phyloP scores from a whole-genome alignment of 2,888 invertebrate genomes.

The Cistogaster globosa region DNA sequence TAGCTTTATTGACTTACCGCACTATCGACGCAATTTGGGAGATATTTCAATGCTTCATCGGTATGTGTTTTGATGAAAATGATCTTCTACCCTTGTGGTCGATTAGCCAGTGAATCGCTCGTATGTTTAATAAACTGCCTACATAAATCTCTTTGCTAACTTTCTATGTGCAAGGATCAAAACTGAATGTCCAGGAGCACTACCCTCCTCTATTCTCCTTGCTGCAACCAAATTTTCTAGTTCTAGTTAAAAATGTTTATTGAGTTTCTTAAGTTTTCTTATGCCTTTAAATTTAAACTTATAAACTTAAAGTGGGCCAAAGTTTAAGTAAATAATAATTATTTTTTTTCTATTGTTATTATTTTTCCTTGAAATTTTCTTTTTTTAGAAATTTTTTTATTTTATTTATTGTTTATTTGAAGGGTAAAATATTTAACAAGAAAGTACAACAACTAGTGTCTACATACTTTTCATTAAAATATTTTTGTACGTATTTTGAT shows the following conservation, averaged over 20 bases:
- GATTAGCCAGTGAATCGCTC: too few species aligned
- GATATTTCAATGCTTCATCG: too few species aligned
- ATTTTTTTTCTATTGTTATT: conserved; percentile 16
- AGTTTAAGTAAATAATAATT: conserved; percentile 48
- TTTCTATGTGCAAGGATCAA: too few species aligned
- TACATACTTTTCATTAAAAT: background rate
- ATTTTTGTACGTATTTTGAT: background rate
- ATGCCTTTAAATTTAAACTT: background rate
- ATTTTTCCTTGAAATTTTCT: conserved; percentile 11
- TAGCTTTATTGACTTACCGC: too few species aligned
- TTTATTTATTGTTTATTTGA: conserved; percentile 32
- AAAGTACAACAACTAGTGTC: conserved; percentile 13
- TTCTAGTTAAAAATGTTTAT: background rate
- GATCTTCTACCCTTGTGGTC: too few species aligned
- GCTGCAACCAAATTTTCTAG: too few species aligned
- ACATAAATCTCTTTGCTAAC: too few species aligned
- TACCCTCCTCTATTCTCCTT: too few species aligned
- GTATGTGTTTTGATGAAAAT: too few species aligned
- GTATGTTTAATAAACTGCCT: too few species aligned
- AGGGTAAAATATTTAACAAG: conserved; percentile 46
- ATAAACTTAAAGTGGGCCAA: conserved; percentile 8
- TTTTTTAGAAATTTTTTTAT: background rate
- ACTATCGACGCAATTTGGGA: too few species aligned
- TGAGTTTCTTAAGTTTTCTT: background rate
- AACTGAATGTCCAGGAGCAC: too few species aligned